These are phyloP conservation scores for Siderastrea siderea DNA, from an alignment of 92 coral and sea anemone species.

Conservation along the genomic window DNA sequence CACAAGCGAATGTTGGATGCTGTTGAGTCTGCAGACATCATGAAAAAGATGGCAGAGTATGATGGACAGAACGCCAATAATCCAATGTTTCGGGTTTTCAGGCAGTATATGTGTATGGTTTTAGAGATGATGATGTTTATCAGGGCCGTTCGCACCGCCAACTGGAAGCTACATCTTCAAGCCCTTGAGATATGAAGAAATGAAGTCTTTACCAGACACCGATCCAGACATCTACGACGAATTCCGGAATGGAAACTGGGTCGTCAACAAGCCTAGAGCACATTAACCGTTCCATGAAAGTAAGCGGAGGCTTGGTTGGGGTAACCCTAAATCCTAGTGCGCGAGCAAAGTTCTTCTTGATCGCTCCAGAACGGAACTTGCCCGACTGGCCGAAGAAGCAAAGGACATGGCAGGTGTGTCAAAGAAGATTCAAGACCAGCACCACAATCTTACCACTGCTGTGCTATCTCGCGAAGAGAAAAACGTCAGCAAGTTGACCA, in stretches of 20 bases:
- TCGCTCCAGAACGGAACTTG: conserved; percentile 52
- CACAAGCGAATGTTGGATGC: conserved; percentile 35
- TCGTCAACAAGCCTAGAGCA: conserved; percentile 65
- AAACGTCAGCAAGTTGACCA: conserved; percentile 47
- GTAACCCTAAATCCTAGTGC: conserved; percentile 52
- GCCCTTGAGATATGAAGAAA: conserved; percentile 44
- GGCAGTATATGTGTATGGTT: conserved; percentile 63
- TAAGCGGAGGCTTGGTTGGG: conserved; percentile 26
- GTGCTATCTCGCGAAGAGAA: conserved; percentile 53
- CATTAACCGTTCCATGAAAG: conserved; percentile 3
- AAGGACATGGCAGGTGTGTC: conserved; percentile 71
- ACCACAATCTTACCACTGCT: conserved; percentile 55
- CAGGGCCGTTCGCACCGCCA: conserved; percentile 43
- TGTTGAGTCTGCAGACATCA: conserved; percentile 38
- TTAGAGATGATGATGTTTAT: conserved; percentile 57
- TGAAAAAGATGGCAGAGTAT: conserved; percentile 54
- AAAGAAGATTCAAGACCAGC: conserved; percentile 31
- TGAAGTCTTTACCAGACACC: conserved; percentile 27
- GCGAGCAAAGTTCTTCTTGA: conserved; percentile 56
- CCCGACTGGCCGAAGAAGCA: conserved; percentile 17
- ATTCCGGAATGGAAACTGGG: conserved; percentile 64
- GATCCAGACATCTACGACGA: conserved; percentile 62
- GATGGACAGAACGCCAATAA: conserved; percentile 22
- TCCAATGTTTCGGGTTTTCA: conserved; percentile 47
- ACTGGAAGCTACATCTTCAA: conserved; percentile 54